Conservation (phyloP, 2,113 vertebrate genomes). For the Shinisaurus crocodilurus region DNA sequence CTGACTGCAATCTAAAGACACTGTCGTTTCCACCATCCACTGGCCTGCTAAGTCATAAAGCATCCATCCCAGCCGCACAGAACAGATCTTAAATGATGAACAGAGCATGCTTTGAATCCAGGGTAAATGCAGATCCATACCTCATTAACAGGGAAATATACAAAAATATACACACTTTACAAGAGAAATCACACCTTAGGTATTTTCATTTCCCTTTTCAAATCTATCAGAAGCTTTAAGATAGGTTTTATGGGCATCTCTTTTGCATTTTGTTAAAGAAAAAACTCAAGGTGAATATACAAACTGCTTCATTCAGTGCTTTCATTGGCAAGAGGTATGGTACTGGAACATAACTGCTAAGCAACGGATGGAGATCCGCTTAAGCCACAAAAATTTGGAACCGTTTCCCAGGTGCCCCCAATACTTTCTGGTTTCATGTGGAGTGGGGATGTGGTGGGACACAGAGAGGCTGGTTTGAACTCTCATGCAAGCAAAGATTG, state of each 20-base stretch:
- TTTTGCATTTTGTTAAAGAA: conserved; percentile 59
- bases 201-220: conserved; percentile 63
- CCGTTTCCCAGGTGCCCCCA: not conserved
- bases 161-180: conserved; percentile 72
- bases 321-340: conserved; percentile 51
- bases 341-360: conserved; percentile 51
- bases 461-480: not conserved
- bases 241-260: conserved; percentile 44
- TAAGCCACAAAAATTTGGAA: conserved; percentile 38
- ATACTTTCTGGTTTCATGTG: conserved; percentile 28
- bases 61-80: conserved; percentile 59
- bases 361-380: conserved; percentile 49
- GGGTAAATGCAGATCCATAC: conserved; percentile 62
- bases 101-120: conserved; percentile 72
- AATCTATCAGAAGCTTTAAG: conserved; percentile 70
- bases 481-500: not conserved
- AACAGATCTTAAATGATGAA: conserved; percentile 70
- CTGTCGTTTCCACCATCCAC: conserved; percentile 36
- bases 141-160: conserved; percentile 70
- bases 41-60: conserved; percentile 51
- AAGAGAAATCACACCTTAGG: conserved; percentile 70
- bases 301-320: conserved; percentile 68
- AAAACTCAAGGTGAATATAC: conserved; percentile 67
- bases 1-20: not conserved
- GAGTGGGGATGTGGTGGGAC: not conserved